Evolutionary conservation across 2,797 vertebrate species (phyloP), one percentile per base, ranked within the genome.

Genomic region (Premnoplex brunnescens): DNA sequence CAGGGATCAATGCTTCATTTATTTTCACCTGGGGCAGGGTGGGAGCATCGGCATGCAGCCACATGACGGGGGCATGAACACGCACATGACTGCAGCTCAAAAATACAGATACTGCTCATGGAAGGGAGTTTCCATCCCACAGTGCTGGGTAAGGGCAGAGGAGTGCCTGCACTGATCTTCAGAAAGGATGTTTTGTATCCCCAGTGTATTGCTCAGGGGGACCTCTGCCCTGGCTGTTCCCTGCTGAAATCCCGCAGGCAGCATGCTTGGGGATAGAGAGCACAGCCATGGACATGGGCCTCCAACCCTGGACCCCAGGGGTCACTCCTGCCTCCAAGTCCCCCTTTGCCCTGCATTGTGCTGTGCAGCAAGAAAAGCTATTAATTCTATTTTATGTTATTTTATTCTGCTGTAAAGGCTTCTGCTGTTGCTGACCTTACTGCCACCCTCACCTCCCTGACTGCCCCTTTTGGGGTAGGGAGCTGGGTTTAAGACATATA

Each of bases 141-240:
- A 24, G 71, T 2, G 12, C 28, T n/a, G 72, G 26, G 5, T 8
- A 72, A 86, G 58, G 63, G 27, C 54, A 69, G 51, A 32, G 59
- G 17, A 24, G 44, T 64, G 52, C 24, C 81, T 41, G 68, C 2
- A 1, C 71, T 4, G 0, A 23, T 59, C 12, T 59, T 7, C 55
- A n/a, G 56, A 48, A 64, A 46, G 23, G 60, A 66, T 20, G 43
- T 6, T 82, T 20, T 52, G 48, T 19, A 34, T 23, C 26, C 67
- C 21, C 12, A 1, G 4, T 0, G 6, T 23, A 12, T 12, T 6
- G 5, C 5, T 46, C 4, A 10, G 39, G 13, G 37, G 13, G 18
- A 34, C 39, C 60, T 13, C 36, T 79, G 85, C 34, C 63, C 44
- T 7, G 19, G 41, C 37, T 60, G 23, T 11, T 85, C 49, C 18